Conservation (phyloP, 2,888 invertebrate genomes). For the Spisula subtruncata region DNA sequence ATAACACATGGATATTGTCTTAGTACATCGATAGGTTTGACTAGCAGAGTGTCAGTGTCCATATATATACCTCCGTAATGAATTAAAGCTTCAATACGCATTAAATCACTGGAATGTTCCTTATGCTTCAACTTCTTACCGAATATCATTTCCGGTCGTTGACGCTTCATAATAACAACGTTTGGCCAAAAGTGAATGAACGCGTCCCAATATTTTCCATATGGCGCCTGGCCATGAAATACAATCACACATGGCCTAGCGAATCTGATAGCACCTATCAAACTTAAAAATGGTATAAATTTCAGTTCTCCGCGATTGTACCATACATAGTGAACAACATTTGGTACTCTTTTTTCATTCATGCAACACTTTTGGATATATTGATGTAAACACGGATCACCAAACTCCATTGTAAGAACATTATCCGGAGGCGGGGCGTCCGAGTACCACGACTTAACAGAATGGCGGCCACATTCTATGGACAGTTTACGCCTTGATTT, state of each 20-base stretch:
- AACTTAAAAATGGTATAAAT: constrained; percentile 32
- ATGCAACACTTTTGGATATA: constrained; percentile 15
- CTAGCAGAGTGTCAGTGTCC: constrained; percentile 37
- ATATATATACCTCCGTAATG: constrained; percentile 51
- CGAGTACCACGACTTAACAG: background rate
- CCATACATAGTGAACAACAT: constrained; percentile 40
- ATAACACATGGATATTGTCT: constrained; percentile 24
- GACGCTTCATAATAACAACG: constrained; percentile 20
- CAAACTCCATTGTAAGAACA: constrained; percentile 15
- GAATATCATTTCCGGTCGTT: background rate
- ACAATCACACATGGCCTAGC: constrained; percentile 36
- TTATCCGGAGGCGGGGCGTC: background rate
- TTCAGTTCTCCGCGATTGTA: background rate
- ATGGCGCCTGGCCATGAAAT: constrained; percentile 35
- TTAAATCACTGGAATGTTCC: constrained; percentile 24
- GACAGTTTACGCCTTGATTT: background rate
- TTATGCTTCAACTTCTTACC: constrained; percentile 1
- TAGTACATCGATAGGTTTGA: constrained; percentile 20
- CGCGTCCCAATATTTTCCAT: constrained; percentile 23
- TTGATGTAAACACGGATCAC: constrained; percentile 13
- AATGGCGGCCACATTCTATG: background rate
- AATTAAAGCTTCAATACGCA: constrained; percentile 34
- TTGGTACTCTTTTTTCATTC: background rate
- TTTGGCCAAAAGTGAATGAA: background rate
- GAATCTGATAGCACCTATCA: constrained; percentile 39